Evolutionary conservation across 2,113 vertebrate species (phyloP).

Genomic region (Pyrgilauda ruficollis): DNA sequence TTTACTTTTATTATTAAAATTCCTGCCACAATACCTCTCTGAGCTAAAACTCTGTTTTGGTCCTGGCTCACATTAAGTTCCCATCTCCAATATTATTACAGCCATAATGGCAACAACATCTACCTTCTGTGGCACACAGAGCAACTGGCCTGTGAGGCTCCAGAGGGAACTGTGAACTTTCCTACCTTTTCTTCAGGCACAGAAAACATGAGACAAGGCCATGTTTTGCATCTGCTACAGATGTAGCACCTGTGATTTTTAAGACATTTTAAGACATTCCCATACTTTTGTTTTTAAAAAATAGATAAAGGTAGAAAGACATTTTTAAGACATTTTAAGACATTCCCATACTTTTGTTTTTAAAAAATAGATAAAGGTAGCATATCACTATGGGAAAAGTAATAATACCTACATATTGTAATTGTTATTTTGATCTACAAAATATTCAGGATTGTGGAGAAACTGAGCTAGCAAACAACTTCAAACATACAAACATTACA

Average conservation of each 20-base stretch:
- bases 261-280: background rate
- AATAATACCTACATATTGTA: background rate
- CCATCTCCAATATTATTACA: background rate
- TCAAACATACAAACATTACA: background rate
- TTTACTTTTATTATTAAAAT: background rate
- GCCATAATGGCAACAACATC: background rate
- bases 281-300: background rate
- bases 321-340: background rate
- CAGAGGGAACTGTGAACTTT: background rate
- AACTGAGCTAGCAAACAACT: background rate
- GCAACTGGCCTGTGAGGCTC: background rate
- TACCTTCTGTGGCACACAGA: background rate
- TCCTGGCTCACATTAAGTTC: background rate
- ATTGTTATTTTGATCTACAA: background rate
- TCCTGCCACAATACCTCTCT: background rate
- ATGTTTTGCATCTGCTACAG: background rate
- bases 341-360: background rate
- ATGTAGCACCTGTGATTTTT: background rate
- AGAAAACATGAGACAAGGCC: background rate
- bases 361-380: background rate
- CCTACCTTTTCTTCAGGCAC: background rate
- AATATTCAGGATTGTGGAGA: background rate
- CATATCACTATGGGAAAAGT: background rate
- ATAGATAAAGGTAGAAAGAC: background rate
- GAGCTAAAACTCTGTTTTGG: background rate